These are phyloP conservation scores for Pharmacophagus antenor DNA, from an alignment of 2,888 invertebrate genomes.

Conservation along the genomic window DNA sequence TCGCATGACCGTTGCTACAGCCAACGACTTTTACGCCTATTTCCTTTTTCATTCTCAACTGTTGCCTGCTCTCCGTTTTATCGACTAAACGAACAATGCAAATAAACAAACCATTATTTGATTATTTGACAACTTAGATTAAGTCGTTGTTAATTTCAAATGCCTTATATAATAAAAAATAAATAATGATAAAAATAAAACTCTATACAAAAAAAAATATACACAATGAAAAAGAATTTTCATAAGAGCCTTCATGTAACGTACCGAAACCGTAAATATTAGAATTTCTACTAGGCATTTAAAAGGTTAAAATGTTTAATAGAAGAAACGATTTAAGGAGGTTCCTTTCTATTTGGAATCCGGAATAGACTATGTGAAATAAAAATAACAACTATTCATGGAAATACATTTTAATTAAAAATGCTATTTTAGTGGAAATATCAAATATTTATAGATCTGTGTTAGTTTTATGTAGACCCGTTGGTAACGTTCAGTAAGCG, in stretches of 20 bases:
- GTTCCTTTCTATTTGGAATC: too few species aligned
- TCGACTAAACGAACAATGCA: slow-evolving; percentile 47
- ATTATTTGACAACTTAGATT: slow-evolving; percentile 20
- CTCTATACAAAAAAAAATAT: background rate
- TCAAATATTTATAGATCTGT: slow-evolving; percentile 2
- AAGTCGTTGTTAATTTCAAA: slow-evolving; percentile 1
- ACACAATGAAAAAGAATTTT: background rate
- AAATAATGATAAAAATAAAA: background rate
- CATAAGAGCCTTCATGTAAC: too few species aligned
- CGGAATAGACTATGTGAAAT: background rate
- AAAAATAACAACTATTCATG: background rate
- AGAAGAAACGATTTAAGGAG: background rate
- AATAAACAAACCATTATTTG: slow-evolving; percentile 43
- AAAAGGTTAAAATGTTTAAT: background rate
- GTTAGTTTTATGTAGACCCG: slow-evolving; percentile 8
- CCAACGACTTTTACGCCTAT: slow-evolving; percentile 51
- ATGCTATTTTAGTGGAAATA: too few species aligned
- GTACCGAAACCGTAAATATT: too few species aligned
- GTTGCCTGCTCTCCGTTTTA: slow-evolving; percentile 59
- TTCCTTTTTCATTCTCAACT: slow-evolving; percentile 69
- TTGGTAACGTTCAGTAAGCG: slow-evolving; percentile 41
- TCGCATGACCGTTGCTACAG: slow-evolving; percentile 70
- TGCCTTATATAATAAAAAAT: background rate
- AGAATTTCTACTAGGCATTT: background rate
- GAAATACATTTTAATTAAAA: background rate